phyloP scores from a whole-genome alignment of 2,113 vertebrate genomes.

The Sterna hirundo region DNA sequence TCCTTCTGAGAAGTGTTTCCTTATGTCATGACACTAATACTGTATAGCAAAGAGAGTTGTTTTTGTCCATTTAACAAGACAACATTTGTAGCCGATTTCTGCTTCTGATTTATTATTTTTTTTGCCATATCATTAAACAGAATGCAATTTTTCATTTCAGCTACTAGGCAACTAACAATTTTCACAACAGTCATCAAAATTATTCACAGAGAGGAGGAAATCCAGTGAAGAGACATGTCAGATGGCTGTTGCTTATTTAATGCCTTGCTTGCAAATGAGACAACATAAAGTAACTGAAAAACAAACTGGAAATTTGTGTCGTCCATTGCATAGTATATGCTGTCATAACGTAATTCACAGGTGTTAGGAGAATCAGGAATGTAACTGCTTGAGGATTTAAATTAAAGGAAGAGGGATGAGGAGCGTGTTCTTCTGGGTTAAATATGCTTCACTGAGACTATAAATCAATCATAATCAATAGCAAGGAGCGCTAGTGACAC shows the following conservation, averaged over 20 bases:
- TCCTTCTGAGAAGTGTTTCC: neutral
- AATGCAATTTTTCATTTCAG: neutral
- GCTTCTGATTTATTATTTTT: neutral
- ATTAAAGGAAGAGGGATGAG: neutral
- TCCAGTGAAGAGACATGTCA: neutral
- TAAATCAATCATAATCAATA: slow-evolving; percentile 26
- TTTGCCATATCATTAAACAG: neutral
- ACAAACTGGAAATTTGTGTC: neutral
- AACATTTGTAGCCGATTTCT: neutral
- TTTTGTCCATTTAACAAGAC: neutral
- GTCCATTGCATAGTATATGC: neutral
- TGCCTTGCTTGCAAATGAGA: neutral
- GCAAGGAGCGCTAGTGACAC: neutral
- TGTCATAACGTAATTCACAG: neutral
- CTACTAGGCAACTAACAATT: neutral
- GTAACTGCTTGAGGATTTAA: neutral
- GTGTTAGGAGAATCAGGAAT: neutral
- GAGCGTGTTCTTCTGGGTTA: neutral
- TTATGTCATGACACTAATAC: neutral
- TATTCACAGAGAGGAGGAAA: neutral
- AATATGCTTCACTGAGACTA: neutral
- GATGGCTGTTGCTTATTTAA: neutral
- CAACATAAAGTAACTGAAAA: neutral
- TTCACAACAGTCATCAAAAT: neutral
- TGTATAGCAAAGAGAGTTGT: neutral